Evolutionary conservation across 2,797 vertebrate genomes (phyloP).

Genomic region (Dendrocincla tyrannina): DNA sequence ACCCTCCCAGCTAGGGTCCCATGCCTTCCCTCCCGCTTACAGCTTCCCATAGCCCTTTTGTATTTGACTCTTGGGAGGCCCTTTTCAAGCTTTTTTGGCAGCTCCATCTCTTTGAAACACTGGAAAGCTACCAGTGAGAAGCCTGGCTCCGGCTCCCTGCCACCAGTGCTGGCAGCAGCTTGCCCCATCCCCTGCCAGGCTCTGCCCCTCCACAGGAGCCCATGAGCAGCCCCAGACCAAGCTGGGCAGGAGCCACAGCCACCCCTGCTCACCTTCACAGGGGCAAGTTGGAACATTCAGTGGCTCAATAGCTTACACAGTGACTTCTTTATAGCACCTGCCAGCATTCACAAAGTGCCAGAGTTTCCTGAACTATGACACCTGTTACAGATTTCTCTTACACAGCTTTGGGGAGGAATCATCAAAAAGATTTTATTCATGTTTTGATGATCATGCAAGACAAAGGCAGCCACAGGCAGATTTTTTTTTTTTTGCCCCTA

Average conservation of each 20-base stretch:
- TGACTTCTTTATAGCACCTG: background rate
- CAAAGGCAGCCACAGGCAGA: background rate
- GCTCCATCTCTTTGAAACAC: background rate
- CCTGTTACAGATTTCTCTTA: background rate
- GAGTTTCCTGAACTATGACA: background rate
- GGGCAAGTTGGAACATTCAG: accelerated
- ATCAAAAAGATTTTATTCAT: too few relatives aligned
- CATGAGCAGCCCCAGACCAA: accelerated
- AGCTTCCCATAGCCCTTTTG: slow-evolving; percentile 38
- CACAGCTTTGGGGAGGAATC: background rate
- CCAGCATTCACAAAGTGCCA: background rate
- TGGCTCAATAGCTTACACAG: accelerated
- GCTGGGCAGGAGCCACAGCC: background rate
- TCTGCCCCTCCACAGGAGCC: background rate
- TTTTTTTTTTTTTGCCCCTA: accelerated
- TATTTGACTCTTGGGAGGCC: slow-evolving; percentile 5
- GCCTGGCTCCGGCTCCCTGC: background rate
- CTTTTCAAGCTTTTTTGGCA: slow-evolving; percentile 47
- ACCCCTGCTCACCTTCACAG: background rate
- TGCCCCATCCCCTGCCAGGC: background rate
- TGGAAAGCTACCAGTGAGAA: background rate
- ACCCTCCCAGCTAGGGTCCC: background rate
- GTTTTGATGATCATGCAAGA: accelerated
- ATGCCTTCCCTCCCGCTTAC: background rate
- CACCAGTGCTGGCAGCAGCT: background rate